phyloP scores from a whole-genome alignment of 2,113 vertebrate species.

The Cricetomys ansorgei region DNA sequence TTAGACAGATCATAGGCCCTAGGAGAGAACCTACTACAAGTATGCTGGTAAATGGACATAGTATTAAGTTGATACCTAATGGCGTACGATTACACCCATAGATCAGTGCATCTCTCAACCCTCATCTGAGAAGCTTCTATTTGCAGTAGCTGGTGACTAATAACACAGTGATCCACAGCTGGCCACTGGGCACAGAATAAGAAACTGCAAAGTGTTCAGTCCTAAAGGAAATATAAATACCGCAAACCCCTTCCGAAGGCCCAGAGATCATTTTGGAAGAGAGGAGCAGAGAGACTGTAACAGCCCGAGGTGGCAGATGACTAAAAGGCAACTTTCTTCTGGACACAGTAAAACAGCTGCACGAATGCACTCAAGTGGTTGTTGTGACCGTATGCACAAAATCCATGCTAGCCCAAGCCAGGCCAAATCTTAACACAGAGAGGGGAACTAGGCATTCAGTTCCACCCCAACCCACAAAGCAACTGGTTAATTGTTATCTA shows the following conservation, averaged over 20 bases:
- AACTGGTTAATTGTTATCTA: not conserved
- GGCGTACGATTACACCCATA: not conserved
- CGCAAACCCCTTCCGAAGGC: not conserved
- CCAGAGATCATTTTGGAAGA: not conserved
- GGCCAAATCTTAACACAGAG: not conserved
- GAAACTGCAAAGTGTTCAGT: not conserved
- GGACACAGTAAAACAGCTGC: not conserved
- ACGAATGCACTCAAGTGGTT: not conserved
- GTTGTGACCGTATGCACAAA: not conserved
- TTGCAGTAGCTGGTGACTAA: not conserved
- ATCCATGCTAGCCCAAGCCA: not conserved
- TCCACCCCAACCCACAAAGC: not conserved
- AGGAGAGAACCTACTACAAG: not conserved
- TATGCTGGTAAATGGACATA: not conserved
- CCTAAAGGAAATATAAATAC: not conserved
- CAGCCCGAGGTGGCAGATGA: not conserved
- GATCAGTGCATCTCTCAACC: not conserved
- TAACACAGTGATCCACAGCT: not conserved
- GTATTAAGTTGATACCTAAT: not conserved
- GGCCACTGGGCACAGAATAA: not conserved
- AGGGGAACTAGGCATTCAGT: not conserved
- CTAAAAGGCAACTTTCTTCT: not conserved
- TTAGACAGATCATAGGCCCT: not conserved
- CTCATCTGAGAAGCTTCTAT: not conserved
- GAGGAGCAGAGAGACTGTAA: not conserved